A percentile compares a stretch with the other conserved stretches of the same genome.
Conservation (phyloP, 2,113 vertebrate species). For the Zosterops borbonicus region DNA sequence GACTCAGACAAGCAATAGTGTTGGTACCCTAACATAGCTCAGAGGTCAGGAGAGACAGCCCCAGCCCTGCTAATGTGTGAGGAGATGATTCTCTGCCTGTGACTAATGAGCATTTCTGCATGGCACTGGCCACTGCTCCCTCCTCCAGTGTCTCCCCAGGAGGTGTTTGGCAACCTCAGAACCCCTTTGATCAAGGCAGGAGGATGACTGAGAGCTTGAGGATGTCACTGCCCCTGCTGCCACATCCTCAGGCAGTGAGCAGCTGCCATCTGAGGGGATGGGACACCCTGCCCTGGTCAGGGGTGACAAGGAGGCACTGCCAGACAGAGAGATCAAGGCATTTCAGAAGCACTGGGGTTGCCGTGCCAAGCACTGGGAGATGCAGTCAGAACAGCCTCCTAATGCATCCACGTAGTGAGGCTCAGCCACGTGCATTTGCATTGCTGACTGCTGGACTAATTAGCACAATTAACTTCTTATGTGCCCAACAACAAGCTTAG, state of each 20-base stretch:
- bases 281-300: not conserved
- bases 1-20: not conserved
- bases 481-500: not conserved
- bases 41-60: not conserved
- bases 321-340: not conserved
- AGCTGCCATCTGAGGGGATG: not conserved
- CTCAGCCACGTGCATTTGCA: not conserved
- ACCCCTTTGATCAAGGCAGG: not conserved
- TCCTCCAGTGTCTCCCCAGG: not conserved
- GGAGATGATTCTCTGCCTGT: not conserved
- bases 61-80: not conserved
- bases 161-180: not conserved
- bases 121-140: not conserved
- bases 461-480: not conserved
- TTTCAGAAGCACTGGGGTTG: not conserved
- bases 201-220: not conserved
- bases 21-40: not conserved
- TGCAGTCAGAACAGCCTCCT: not conserved
- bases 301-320: rapidly evolving
- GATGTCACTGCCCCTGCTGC: not conserved
- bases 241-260: not conserved
- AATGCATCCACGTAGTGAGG: not conserved
- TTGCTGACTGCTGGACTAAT: not conserved
- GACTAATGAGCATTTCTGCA: not conserved
- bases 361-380: not conserved